A percentile compares a stretch with the other conserved stretches of the same genome.
Conservation (phyloP, 2,113 vertebrate species). For the Phylloscopus trochiloides region DNA sequence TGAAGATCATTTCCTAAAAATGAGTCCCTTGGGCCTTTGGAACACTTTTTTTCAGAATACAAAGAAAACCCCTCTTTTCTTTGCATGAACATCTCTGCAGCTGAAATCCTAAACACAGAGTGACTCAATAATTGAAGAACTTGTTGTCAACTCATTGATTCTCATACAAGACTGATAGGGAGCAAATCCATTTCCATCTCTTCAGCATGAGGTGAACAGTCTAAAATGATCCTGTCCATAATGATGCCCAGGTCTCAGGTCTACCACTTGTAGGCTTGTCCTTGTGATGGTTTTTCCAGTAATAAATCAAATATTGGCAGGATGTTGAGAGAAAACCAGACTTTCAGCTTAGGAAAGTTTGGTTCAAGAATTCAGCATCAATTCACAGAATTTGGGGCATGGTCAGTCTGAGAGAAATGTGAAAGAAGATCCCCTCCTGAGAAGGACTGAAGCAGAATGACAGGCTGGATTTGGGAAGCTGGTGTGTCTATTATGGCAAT, state of each 20-base stretch:
- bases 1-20: background rate
- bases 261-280: background rate
- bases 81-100: background rate
- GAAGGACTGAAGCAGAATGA: background rate
- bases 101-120: background rate
- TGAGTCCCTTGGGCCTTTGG: background rate
- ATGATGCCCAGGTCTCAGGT: background rate
- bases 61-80: background rate
- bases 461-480: slow-evolving; percentile 23
- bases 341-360: background rate
- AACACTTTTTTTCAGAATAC: background rate
- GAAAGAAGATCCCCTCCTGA: background rate
- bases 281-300: background rate
- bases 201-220: background rate
- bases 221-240: background rate
- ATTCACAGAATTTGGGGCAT: background rate
- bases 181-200: background rate
- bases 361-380: background rate
- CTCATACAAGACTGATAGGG: background rate
- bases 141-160: background rate
- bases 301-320: background rate
- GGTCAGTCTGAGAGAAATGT: background rate
- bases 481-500: background rate
- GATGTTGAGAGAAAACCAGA: background rate
- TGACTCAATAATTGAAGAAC: background rate